These are phyloP conservation scores for Dryoscopus gambensis DNA, from an alignment of 2,113 vertebrate species.

Conservation along the genomic window DNA sequence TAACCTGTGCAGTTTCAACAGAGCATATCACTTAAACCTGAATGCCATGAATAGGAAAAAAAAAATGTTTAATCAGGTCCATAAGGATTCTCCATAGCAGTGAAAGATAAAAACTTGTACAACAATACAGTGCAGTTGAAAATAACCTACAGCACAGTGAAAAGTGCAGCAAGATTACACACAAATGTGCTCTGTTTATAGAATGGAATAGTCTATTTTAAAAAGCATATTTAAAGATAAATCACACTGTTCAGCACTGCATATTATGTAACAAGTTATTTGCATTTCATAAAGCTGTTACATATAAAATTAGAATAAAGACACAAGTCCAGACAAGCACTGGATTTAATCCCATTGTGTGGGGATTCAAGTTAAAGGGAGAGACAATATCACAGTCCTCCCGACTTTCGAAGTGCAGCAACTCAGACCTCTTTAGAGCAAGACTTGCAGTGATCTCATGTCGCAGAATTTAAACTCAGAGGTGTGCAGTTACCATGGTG, in stretches of 20 bases:
- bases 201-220: neutral
- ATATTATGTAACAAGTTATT: slow-evolving; percentile 40
- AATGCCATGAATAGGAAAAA: neutral
- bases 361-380: neutral
- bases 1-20: neutral
- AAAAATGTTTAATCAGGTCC: neutral
- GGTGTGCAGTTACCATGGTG: neutral
- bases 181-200: neutral
- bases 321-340: neutral
- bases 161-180: neutral
- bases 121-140: neutral
- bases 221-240: slow-evolving; percentile 23
- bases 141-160: neutral
- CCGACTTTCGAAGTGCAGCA: neutral
- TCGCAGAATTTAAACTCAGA: neutral
- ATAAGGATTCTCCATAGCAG: neutral
- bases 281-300: slow-evolving; percentile 30
- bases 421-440: neutral
- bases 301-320: slow-evolving; percentile 26
- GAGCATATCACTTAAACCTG: neutral
- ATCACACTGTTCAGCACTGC: neutral
- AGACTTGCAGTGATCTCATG: neutral
- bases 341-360: slow-evolving; percentile 10
- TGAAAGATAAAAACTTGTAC: neutral
- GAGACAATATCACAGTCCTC: neutral